Evolutionary conservation across 2,888 invertebrate genomes (phyloP).

Genomic region (Macaria notata): DNA sequence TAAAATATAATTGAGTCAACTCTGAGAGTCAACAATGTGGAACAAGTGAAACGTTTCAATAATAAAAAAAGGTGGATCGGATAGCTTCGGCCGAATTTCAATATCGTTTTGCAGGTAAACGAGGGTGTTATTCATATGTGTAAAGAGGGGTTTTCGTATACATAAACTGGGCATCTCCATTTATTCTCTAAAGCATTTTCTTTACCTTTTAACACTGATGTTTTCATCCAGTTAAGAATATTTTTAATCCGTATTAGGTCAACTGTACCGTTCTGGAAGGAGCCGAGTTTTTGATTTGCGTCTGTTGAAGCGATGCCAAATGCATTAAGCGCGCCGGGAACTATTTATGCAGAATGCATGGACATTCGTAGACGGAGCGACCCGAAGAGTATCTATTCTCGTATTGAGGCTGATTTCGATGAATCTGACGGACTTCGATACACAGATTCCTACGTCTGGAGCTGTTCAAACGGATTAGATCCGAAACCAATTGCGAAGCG

Average conservation of each 20-base stretch:
- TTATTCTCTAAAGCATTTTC: conserved; percentile 38
- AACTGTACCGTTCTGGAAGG: conserved; percentile 15
- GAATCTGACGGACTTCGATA: conserved; percentile 49
- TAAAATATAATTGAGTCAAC: conserved; percentile 61
- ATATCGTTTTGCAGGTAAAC: conserved; percentile 67
- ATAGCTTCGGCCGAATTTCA: conserved; percentile 64
- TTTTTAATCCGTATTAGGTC: conserved; percentile 23
- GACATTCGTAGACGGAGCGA: conserved; percentile 40
- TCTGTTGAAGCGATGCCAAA: conserved; percentile 21
- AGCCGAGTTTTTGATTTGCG: conserved; percentile 25
- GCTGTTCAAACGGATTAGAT: conserved; percentile 53
- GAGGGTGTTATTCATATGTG: conserved; percentile 65
- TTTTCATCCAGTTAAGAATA: neutral
- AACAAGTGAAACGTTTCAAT: conserved; percentile 71
- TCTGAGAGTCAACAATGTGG: conserved; percentile 66
- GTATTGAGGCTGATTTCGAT: conserved; percentile 36
- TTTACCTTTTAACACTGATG: conserved; percentile 21
- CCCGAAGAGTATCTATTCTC: conserved; percentile 46
- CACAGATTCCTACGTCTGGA: conserved; percentile 49
- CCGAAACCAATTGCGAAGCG: conserved; percentile 45
- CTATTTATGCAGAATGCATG: conserved; percentile 43
- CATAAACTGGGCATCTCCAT: conserved; percentile 45
- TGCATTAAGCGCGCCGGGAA: conserved; percentile 24
- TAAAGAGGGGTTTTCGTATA: conserved; percentile 53
- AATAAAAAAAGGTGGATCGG: conserved; percentile 66